Percentiles rank a stretch among this genome's conserved stretches.
Conservation (phyloP, 1,140 invertebrate genomes). For the Caenorhabditis brenneri region DNA sequence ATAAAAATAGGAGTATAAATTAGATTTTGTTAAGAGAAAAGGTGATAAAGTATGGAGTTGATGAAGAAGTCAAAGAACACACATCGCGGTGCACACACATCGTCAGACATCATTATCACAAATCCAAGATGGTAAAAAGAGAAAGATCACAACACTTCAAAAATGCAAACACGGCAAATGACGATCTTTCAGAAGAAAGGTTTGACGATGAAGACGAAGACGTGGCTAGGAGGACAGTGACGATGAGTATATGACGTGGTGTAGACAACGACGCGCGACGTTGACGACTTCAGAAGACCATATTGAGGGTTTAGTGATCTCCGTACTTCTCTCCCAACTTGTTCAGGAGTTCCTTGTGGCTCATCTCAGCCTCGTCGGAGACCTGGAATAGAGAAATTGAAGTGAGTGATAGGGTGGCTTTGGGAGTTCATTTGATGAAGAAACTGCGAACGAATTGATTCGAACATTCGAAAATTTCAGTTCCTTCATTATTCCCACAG, state of each 20-base stretch:
- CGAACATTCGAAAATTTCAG: too few relatives aligned
- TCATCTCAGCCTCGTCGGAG: constrained; percentile 69
- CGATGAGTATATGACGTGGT: background rate
- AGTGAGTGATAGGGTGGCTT: too few relatives aligned
- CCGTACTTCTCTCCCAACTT: constrained; percentile 67
- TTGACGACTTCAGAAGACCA: background rate
- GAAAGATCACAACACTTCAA: background rate
- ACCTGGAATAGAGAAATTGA: constrained; percentile 60
- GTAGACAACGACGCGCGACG: background rate
- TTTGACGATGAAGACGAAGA: background rate
- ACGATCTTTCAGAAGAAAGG: too few relatives aligned
- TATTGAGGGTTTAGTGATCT: constrained; percentile 61
- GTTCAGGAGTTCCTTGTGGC: constrained; percentile 66
- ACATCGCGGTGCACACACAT: constrained; percentile 2
- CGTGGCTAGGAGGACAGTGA: background rate
- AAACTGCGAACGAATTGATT: too few relatives aligned
- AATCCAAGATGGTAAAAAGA: background rate
- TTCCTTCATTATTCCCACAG: too few relatives aligned
- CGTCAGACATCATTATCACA: background rate
- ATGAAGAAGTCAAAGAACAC: constrained; percentile 13
- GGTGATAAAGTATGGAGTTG: background rate
- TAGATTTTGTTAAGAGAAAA: constrained; percentile 25
- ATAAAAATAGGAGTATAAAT: constrained; percentile 11
- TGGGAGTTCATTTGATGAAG: too few relatives aligned
- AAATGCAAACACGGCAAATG: background rate